Evolutionary conservation across 2,113 vertebrate genomes (phyloP).

Genomic region (Albula glossodonta): DNA sequence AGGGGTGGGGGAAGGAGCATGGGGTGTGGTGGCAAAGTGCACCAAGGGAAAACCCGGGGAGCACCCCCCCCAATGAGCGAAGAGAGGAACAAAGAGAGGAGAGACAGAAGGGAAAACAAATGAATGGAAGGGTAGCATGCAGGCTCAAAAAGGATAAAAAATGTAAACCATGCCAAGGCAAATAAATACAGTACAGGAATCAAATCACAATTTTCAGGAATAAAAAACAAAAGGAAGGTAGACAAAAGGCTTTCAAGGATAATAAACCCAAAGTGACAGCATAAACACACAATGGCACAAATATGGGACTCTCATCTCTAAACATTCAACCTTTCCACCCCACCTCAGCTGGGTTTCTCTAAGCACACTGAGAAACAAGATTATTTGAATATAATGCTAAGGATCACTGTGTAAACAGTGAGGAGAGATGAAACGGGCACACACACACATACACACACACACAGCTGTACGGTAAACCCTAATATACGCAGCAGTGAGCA

Average conservation of each 20-base stretch:
- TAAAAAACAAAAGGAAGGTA: not conserved
- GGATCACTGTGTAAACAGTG: too few species aligned
- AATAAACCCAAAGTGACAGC: too few species aligned
- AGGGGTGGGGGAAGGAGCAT: constrained; percentile 36
- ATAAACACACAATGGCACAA: not conserved
- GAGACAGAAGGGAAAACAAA: constrained; percentile 19
- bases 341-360: too few species aligned
- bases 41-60: constrained; percentile 17
- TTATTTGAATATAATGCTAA: too few species aligned
- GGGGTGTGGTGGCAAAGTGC: constrained; percentile 23
- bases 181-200: not conserved
- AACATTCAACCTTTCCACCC: too few species aligned
- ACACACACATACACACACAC: not conserved
- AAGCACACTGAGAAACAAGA: too few species aligned
- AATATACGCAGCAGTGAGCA: not conserved
- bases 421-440: not conserved
- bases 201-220: not conserved
- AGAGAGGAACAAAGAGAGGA: constrained; percentile 46
- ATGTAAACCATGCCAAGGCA: not conserved
- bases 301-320: not conserved
- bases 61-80: constrained; percentile 37
- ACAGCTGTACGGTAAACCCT: not conserved
- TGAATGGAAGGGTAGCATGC: not conserved
- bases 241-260: too few species aligned
- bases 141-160: not conserved